A percentile compares a stretch with the other conserved stretches of the same genome.
Evolutionary conservation across 2,113 vertebrate genomes (phyloP).

Genomic region (Anguilla japonica): DNA sequence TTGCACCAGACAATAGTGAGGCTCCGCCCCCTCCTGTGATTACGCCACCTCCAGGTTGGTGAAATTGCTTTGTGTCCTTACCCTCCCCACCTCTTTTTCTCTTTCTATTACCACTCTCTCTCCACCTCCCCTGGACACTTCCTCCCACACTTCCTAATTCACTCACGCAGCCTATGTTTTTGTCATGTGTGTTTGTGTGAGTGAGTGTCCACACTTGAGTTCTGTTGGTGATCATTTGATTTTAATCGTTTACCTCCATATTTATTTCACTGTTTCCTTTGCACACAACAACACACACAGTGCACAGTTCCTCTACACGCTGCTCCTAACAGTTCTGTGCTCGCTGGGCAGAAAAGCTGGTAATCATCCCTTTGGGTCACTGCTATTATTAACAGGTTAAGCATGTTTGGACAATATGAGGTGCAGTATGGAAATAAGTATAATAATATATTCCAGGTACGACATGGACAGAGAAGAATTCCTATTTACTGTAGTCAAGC

Average conservation of each 20-base stretch:
- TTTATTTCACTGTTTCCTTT: not conserved
- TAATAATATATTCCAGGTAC: slow-evolving; percentile 36
- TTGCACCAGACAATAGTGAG: slow-evolving; percentile 65
- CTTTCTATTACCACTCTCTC: not conserved
- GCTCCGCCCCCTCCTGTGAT: slow-evolving; percentile 60
- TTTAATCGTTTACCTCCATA: slow-evolving; percentile 11
- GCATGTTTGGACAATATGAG: slow-evolving; percentile 34
- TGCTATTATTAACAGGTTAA: slow-evolving; percentile 41
- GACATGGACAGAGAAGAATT: slow-evolving; percentile 40
- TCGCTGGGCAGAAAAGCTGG: slow-evolving; percentile 20
- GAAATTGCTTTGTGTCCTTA: slow-evolving; percentile 20
- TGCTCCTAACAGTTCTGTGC: slow-evolving; percentile 50
- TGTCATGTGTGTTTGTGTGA: slow-evolving; percentile 58
- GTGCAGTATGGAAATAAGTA: slow-evolving; percentile 24
- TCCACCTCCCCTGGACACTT: not conserved
- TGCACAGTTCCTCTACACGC: not conserved
- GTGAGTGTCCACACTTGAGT: slow-evolving; percentile 51
- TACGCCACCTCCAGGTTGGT: slow-evolving; percentile 73
- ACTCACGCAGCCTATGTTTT: slow-evolving; percentile 51
- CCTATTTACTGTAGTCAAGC: slow-evolving; percentile 24
- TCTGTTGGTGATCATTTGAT: slow-evolving; percentile 30
- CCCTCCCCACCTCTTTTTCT: not conserved
- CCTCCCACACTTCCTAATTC: slow-evolving; percentile 17
- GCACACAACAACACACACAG: not conserved
- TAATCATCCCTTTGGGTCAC: not conserved